Evolutionary conservation across 2,797 vertebrate genomes (phyloP).

Genomic region (Lophotriccus pileatus): DNA sequence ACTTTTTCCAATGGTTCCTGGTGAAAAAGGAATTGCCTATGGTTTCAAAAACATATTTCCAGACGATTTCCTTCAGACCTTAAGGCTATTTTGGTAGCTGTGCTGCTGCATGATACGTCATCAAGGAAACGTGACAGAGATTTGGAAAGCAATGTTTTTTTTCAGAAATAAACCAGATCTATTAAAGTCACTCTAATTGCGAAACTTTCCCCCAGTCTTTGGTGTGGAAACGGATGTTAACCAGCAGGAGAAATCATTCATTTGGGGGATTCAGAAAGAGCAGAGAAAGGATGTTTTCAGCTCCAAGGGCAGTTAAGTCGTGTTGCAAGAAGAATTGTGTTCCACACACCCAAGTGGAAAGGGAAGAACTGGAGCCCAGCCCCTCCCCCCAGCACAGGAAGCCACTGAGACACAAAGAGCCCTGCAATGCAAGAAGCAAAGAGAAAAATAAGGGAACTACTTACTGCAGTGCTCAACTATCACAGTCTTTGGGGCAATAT

Average conservation of each 20-base stretch:
- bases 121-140: constrained; percentile 35
- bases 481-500: background rate
- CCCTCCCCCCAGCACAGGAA: constrained; percentile 30
- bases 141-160: constrained; percentile 20
- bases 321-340: background rate
- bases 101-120: background rate
- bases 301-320: background rate
- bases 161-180: constrained; percentile 46
- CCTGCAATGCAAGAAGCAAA: background rate
- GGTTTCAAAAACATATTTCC: constrained; percentile 23
- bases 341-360: background rate
- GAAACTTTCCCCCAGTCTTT: constrained; percentile 35
- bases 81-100: constrained; percentile 30
- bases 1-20: background rate
- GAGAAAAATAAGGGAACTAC: background rate
- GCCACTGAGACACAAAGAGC: constrained; percentile 40
- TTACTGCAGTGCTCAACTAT: background rate
- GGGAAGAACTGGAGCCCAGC: background rate
- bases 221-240: constrained; percentile 26
- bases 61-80: constrained; percentile 19
- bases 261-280: background rate
- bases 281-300: constrained; percentile 40
- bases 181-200: background rate
- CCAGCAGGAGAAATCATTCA: constrained; percentile 24
- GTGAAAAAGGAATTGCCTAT: background rate